Evolutionary conservation across 2,113 vertebrate genomes (phyloP), one percentile per base, ranked within the genome.

Genomic region (Gila orcuttii): DNA sequence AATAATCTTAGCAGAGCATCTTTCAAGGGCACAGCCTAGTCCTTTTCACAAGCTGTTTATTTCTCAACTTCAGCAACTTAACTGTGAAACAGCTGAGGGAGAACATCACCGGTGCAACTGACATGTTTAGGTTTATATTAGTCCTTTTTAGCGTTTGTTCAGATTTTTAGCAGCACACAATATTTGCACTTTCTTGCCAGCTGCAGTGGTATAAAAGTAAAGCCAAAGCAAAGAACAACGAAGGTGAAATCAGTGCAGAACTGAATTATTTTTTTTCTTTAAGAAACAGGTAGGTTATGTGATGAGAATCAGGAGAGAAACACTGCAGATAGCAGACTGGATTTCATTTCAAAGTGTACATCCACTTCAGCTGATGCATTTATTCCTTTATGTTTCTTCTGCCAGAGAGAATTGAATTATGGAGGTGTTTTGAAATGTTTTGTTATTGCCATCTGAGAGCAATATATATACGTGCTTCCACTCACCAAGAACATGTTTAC

Each of bases 341-440:
- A 68, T 82, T 82, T 82, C 62, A 85, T 79, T 79, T 71, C 6
- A 79, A 71, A 42, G 3, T 71, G 45, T 25, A 36, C 19, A 55
- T 36, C 60, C 62, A 55, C 77, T 39, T 79, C 21, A 69, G 21
- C 23, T 71, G 33, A 55, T 45, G 6, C 19, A 55, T 85, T 59
- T 79, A 69, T 68, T 68, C 33, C 8, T 62, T 60, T 84, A 84
- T 77, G 39, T 23, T 76, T 64, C 60, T 39, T 85, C 82, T 76
- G n/a, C n/a, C 71, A 50, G 83, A 23, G 17, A 33, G 71, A 52
- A 76, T 15, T 84, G 71, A 62, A 84, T 84, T 84, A 76, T 84
- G 39, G 71, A 50, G 25, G 39, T 45, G 55, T 47, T 76, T 84
- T 84, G 68, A 62, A 83, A 62, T 75, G 25, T 77, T 85, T 85